phyloP scores from a whole-genome alignment of 2,888 invertebrate species.

The Agrotis exclamationis region DNA sequence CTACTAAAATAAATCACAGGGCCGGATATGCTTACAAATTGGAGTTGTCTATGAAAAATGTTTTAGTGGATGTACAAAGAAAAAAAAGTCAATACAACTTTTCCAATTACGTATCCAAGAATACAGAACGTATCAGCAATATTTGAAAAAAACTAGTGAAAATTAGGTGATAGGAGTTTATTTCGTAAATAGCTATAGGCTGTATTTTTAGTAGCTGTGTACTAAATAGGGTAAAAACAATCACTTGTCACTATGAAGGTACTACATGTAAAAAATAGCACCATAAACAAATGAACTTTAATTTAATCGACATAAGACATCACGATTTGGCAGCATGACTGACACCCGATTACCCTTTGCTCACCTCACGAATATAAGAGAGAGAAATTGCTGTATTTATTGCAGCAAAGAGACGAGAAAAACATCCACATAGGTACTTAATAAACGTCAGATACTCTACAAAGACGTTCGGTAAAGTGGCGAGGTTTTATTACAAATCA shows the following conservation, averaged over 20 bases:
- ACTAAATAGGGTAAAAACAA: not conserved
- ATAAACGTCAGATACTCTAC: slow-evolving; percentile 58
- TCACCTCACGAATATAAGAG: slow-evolving; percentile 49
- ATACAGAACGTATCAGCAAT: slow-evolving; percentile 1
- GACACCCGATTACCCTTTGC: slow-evolving; percentile 61
- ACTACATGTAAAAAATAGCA: not conserved
- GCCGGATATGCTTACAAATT: slow-evolving; percentile 52
- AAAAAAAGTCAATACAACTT: slow-evolving; percentile 46
- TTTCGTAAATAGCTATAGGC: not conserved
- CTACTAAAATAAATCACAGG: slow-evolving; percentile 51
- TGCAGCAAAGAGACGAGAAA: slow-evolving; percentile 39
- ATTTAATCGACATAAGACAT: slow-evolving; percentile 36
- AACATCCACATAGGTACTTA: slow-evolving; percentile 55
- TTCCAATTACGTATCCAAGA: slow-evolving; percentile 37
- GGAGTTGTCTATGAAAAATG: slow-evolving; percentile 45
- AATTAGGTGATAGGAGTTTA: not conserved
- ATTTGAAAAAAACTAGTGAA: not conserved
- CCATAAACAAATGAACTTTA: not conserved
- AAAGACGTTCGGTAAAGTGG: slow-evolving; percentile 65
- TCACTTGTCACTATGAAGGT: not conserved
- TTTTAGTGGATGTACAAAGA: slow-evolving; percentile 24
- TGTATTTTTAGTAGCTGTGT: not conserved
- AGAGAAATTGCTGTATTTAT: slow-evolving; percentile 60
- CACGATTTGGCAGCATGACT: slow-evolving; percentile 57
- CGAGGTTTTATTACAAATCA: slow-evolving; percentile 78